Percentiles rank a stretch among this genome's conserved stretches.
Conservation (phyloP, 2,888 invertebrate genomes). For the Sphaeridia pumilis region DNA sequence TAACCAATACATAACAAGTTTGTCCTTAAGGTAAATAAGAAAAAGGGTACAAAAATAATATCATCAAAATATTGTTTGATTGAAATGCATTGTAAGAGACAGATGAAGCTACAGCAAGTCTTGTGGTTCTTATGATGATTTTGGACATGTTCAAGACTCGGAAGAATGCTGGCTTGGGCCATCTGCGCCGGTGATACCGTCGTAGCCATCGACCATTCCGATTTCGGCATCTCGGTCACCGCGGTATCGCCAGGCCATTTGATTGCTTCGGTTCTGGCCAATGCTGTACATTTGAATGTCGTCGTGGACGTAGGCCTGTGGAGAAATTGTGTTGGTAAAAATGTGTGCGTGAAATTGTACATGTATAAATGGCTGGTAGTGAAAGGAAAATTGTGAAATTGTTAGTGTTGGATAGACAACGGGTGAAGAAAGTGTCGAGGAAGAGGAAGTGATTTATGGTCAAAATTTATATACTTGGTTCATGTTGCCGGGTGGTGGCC, state of each 20-base stretch:
- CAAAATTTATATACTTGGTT: slow-evolving; percentile 27
- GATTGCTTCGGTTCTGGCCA: slow-evolving; percentile 28
- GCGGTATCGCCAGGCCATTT: too few species aligned
- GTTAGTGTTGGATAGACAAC: too few species aligned
- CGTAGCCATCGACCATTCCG: slow-evolving; percentile 13
- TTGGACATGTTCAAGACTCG: too few species aligned
- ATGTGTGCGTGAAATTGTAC: not conserved
- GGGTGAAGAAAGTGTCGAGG: not conserved
- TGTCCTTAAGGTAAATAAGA: too few species aligned
- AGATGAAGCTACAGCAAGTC: too few species aligned
- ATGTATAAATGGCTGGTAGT: not conserved
- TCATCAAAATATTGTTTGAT: too few species aligned
- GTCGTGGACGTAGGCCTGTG: slow-evolving; percentile 28
- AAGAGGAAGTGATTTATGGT: not conserved
- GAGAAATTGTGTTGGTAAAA: too few species aligned
- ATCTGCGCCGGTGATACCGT: not conserved
- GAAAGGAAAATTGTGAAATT: not conserved
- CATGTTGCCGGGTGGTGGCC: slow-evolving; percentile 19
- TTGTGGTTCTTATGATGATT: too few species aligned
- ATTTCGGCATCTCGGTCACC: slow-evolving; percentile 27
- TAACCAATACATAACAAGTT: too few species aligned
- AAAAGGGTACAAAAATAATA: too few species aligned
- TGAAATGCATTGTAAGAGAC: too few species aligned
- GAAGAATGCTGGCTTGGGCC: too few species aligned
- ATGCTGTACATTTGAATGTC: slow-evolving; percentile 33